phyloP scores from a whole-genome alignment of 2,113 vertebrate species.

The Gymnarchus niloticus region DNA sequence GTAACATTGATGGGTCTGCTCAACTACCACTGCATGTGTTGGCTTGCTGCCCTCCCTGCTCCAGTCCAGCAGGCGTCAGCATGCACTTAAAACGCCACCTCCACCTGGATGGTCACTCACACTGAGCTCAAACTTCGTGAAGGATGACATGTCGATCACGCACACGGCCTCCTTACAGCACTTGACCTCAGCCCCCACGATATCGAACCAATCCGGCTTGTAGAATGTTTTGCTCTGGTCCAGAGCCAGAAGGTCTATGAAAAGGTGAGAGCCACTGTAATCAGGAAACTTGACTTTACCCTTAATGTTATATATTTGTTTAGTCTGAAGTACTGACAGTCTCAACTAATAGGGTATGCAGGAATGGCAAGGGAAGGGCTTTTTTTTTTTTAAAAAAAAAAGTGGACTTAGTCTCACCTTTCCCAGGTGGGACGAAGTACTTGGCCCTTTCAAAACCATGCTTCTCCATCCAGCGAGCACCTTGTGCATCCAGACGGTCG shows the following conservation, averaged over 20 bases:
- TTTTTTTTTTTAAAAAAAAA: too few relatives aligned
- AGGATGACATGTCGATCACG: conserved; percentile 98
- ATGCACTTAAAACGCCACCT: background rate
- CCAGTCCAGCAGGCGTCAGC: background rate
- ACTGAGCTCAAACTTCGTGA: conserved; percentile 96
- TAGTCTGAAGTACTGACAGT: background rate
- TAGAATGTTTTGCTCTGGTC: conserved; percentile 98
- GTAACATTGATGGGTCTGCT: background rate
- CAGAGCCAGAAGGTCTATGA: conserved; percentile 80
- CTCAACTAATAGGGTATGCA: background rate
- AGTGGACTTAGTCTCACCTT: conserved; percentile 57
- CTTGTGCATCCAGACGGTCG: conserved; percentile 89
- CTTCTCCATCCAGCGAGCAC: conserved; percentile 97
- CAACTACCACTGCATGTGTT: background rate
- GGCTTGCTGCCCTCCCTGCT: background rate
- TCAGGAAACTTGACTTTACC: background rate
- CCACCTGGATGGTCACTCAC: conserved; percentile 66
- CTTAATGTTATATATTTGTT: background rate
- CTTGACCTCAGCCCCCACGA: conserved; percentile 91
- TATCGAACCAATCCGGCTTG: conserved; percentile 98
- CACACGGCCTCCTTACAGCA: conserved; percentile 97
- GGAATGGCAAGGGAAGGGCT: background rate
- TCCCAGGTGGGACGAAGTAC: conserved; percentile 88
- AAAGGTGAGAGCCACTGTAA: conserved; percentile 15
- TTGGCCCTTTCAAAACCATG: conserved; percentile 95